These are phyloP conservation scores for Zootermopsis nevadensis DNA, from an alignment of 2,888 invertebrate species.

Conservation along the genomic window DNA sequence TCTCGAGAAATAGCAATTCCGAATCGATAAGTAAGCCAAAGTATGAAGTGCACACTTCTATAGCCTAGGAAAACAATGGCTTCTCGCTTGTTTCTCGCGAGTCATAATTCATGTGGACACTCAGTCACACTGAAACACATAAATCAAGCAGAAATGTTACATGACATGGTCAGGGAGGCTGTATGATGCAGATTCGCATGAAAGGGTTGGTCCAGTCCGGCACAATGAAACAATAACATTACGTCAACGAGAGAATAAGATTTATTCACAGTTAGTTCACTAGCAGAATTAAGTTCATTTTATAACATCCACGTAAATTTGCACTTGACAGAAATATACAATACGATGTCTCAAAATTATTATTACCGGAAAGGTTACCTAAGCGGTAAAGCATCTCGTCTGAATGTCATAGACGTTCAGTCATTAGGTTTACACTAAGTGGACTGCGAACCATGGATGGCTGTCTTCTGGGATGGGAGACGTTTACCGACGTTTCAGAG, in stretches of 20 bases:
- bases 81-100: background rate
- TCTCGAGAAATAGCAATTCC: background rate
- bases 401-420: no score
- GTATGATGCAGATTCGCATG: slow-evolving; percentile 20
- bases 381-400: no score
- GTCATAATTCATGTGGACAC: slow-evolving; percentile 11
- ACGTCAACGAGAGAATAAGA: background rate
- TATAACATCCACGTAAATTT: no score
- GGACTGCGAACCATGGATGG: background rate
- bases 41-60: background rate
- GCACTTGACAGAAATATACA: no score
- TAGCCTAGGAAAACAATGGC: background rate
- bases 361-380: no score
- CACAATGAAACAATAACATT: slow-evolving; percentile 16
- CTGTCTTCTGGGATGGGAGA: no score
- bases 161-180: background rate
- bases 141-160: slow-evolving; percentile 15
- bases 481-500: no score
- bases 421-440: background rate
- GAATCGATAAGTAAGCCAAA: background rate
- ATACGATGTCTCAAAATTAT: no score
- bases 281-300: background rate
- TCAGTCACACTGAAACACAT: slow-evolving; percentile 18
- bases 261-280: background rate
- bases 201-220: background rate